Evolutionary conservation across 2,113 vertebrate genomes (phyloP), one percentile per base, ranked within the genome.

Genomic region (Nothobranchius kuhntae): DNA sequence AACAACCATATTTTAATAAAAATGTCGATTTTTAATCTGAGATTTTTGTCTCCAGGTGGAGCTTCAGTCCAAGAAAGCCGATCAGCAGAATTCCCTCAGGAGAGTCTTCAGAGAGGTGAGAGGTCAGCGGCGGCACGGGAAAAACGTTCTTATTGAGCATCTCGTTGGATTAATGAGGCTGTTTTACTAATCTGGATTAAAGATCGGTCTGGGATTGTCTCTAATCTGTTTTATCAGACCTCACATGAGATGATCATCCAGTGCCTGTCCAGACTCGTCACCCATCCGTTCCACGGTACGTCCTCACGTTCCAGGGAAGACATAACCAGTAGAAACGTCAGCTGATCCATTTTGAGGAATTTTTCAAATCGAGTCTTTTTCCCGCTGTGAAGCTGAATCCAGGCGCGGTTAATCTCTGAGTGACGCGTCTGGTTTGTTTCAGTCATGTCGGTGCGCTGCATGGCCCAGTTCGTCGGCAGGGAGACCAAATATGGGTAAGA

Each of bases 191-290:
- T 30, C 30, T 30, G 30, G 30, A 30, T 30, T 30, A 30, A 30
- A 30, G 21, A 21, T 21, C 21, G 21, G 21, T 30, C 30, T 30
- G 30, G 30, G 30, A 30, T 30, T 30, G 30, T 30, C 30, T 30
- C 30, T 30, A 30, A 30, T 30, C 30, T 30, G 38, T 40, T 40
- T 40, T 7, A 7, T 78, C 5, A 92, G 95, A 96, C 94, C 0
- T 96, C 94, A 55, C 93, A 96, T 0, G 95, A 97, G 89, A 97
- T 96, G 95, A 82, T 95, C 90, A 92, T 95, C 86, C 95, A 95
- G 89, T 95, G 95, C 0, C 82, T 92, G 77, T 95, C 94, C 58
- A 88, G 94, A 59, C 73, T 95, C 14, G 91, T 94, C 40, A 94
- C 93, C 0, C 95, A 96, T 59, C 95, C 95, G 0, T 91, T 96